Conservation (phyloP, 1,140 invertebrate genomes). For the Megalonaias nervosa region DNA sequence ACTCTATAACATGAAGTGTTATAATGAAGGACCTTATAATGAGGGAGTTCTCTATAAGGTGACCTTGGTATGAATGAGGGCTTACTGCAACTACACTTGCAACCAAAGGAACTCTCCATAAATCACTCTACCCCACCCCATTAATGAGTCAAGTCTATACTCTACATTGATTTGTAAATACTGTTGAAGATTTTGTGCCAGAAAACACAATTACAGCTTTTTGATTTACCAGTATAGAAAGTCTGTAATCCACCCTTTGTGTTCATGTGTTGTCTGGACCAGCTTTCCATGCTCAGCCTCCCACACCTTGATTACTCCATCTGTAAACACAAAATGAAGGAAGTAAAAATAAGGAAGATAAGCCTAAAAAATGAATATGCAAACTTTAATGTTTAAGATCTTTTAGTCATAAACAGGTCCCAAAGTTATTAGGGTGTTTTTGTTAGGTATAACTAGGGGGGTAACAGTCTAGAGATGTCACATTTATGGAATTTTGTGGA, state of each 20-base stretch:
- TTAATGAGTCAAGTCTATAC: not conserved
- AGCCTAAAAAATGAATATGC: too few relatives aligned
- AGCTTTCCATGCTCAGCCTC: conserved; percentile 67
- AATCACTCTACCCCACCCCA: not conserved
- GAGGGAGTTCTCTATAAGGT: too few relatives aligned
- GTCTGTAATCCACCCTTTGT: conserved; percentile 69
- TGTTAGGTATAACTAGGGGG: too few relatives aligned
- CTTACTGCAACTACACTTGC: not conserved
- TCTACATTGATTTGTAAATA: not conserved
- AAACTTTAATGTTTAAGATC: too few relatives aligned
- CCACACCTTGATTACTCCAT: conserved; percentile 67
- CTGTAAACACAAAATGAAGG: conserved; percentile 41
- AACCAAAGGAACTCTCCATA: not conserved
- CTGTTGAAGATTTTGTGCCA: conserved; percentile 5
- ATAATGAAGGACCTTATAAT: too few relatives aligned
- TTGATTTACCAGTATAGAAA: conserved; percentile 66
- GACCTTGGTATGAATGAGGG: not conserved
- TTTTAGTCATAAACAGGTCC: too few relatives aligned
- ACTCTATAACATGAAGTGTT: too few relatives aligned
- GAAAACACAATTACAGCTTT: not conserved
- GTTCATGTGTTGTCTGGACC: conserved; percentile 52
- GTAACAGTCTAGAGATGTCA: too few relatives aligned
- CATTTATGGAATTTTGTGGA: too few relatives aligned
- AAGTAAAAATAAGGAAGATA: not conserved
- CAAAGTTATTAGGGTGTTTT: too few relatives aligned